Evolutionary conservation across 1,140 invertebrate species (phyloP).

Genomic region (Nautilus pompilius): DNA sequence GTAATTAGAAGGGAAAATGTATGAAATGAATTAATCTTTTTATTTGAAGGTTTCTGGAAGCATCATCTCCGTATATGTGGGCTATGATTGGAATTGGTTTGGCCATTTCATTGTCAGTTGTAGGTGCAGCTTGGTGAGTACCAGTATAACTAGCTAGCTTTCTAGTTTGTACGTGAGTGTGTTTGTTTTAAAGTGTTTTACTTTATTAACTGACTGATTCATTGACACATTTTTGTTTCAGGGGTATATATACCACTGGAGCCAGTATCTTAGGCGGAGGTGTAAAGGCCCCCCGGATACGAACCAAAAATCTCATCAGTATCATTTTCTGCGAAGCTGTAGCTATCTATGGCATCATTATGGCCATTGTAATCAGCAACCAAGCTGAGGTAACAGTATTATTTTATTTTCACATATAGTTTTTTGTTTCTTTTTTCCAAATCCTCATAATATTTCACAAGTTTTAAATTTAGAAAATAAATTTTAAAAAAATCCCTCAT

Average conservation of each 20-base stretch:
- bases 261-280: slow-evolving; percentile 95
- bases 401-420: not conserved
- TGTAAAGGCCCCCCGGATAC: slow-evolving; percentile 97
- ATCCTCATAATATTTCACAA: no score
- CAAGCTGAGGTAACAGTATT: slow-evolving; percentile 68
- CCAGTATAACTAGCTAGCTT: no score
- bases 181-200: not conserved
- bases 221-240: slow-evolving; percentile 33
- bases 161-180: not conserved
- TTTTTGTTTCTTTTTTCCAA: not conserved
- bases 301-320: slow-evolving; percentile 98
- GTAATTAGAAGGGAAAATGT: not conserved
- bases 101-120: slow-evolving; percentile 90
- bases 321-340: slow-evolving; percentile 99
- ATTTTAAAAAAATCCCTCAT: not conserved
- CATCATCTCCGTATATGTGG: slow-evolving; percentile 92
- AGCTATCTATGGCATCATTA: slow-evolving; percentile 98
- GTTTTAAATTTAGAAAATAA: not conserved
- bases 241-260: slow-evolving; percentile 94
- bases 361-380: slow-evolving; percentile 91
- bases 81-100: slow-evolving; percentile 85
- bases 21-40: slow-evolving; percentile 2
- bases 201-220: slow-evolving; percentile 4
- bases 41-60: slow-evolving; percentile 66
- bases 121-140: slow-evolving; percentile 90